Percentiles rank a stretch among this genome's conserved stretches.
These are phyloP conservation scores for Noctuana brunneofusca DNA, from an alignment of 2,888 invertebrate genomes.

Conservation along the genomic window DNA sequence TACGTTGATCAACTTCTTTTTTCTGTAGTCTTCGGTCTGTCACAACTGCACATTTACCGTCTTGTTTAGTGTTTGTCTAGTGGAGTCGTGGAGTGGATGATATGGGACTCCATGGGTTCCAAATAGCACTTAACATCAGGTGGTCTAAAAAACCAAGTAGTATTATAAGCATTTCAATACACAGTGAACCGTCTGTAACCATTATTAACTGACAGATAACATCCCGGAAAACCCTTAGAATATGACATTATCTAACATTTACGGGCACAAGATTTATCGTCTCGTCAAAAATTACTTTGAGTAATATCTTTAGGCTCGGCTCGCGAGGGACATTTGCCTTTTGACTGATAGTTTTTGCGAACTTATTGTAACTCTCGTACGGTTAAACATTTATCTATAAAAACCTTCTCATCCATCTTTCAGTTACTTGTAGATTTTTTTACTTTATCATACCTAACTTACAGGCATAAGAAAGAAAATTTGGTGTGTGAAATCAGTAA, in stretches of 20 bases:
- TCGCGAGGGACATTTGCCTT: slow-evolving; percentile 26
- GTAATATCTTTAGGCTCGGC: slow-evolving; percentile 13
- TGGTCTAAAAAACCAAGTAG: neutral
- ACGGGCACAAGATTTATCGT: neutral
- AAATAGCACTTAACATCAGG: neutral
- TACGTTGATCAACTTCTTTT: too few relatives aligned
- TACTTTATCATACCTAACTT: neutral
- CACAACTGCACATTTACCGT: too few relatives aligned
- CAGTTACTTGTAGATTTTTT: neutral
- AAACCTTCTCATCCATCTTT: neutral
- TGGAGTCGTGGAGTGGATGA: too few relatives aligned
- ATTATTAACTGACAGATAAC: neutral
- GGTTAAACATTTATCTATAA: neutral
- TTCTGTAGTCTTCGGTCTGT: too few relatives aligned
- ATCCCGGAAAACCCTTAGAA: neutral
- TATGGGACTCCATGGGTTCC: too few relatives aligned
- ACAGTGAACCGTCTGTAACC: neutral
- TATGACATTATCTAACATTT: neutral
- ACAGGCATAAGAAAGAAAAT: too few relatives aligned
- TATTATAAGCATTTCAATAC: neutral
- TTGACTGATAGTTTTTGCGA: slow-evolving; percentile 25
- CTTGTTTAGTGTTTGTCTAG: too few relatives aligned
- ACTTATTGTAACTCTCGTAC: slow-evolving; percentile 18
- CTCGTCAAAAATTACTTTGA: slow-evolving; percentile 21
- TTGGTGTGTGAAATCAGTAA: too few relatives aligned